Evolutionary conservation across 2,113 vertebrate genomes (phyloP).

Genomic region (Proterorhinus semilunaris): DNA sequence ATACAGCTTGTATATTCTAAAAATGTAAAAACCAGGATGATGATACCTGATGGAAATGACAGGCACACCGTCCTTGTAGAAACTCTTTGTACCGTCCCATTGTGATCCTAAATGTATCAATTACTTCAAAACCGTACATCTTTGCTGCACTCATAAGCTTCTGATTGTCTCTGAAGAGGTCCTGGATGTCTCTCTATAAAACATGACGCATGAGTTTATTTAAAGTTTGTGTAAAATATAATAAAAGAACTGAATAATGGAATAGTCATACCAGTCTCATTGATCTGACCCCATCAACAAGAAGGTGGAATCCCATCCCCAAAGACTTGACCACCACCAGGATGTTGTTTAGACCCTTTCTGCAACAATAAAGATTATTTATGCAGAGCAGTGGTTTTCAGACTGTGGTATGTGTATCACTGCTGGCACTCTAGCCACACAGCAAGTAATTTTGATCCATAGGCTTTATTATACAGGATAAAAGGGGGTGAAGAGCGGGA

Average conservation of each 20-base stretch:
- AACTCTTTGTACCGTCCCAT: conserved; percentile 96
- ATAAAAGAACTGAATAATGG: not conserved
- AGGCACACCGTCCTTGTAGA: conserved; percentile 89
- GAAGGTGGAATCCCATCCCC: conserved; percentile 95
- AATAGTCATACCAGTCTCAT: conserved; percentile 80
- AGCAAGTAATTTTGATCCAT: not conserved
- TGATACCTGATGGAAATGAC: conserved; percentile 95
- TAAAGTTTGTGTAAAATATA: not conserved
- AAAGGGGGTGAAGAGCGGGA: too few relatives aligned
- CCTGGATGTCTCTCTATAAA: conserved; percentile 81
- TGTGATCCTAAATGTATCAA: conserved; percentile 89
- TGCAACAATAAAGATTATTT: conserved; percentile 46
- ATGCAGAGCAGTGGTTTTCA: too few relatives aligned
- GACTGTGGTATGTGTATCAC: too few relatives aligned
- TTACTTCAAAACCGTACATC: conserved; percentile 84
- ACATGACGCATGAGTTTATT: not conserved
- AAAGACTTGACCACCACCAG: conserved; percentile 92
- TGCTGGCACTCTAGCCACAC: not conserved
- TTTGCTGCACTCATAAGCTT: conserved; percentile 83
- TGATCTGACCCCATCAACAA: conserved; percentile 88
- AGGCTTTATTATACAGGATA: too few relatives aligned
- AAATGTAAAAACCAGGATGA: not conserved
- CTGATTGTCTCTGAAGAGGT: conserved; percentile 82
- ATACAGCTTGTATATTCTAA: not conserved
- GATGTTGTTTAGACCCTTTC: conserved; percentile 85